A percentile compares a stretch with the other conserved stretches of the same genome.
Evolutionary conservation across 2,888 invertebrate genomes (phyloP).

Genomic region (Mylabris sibirica): DNA sequence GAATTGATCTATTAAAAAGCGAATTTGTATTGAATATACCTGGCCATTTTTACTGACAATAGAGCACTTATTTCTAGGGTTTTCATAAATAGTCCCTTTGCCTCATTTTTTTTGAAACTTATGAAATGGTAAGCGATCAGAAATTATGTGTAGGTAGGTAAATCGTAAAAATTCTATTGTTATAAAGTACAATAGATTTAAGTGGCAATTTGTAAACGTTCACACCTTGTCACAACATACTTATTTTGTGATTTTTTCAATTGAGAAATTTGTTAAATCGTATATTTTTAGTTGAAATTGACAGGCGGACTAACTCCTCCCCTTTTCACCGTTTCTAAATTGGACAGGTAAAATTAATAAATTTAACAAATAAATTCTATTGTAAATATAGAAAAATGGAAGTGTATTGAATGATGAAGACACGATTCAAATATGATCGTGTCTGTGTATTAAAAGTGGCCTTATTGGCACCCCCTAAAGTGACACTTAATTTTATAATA

Average conservation of each 20-base stretch:
- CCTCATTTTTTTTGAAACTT: background rate
- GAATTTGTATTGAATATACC: slow-evolving; percentile 9
- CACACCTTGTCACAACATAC: slow-evolving; percentile 49
- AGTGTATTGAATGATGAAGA: background rate
- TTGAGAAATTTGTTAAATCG: background rate
- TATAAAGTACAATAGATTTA: slow-evolving; percentile 40
- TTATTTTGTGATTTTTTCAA: slow-evolving; percentile 31
- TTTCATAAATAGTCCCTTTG: slow-evolving; percentile 2
- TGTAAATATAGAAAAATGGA: background rate
- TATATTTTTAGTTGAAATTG: slow-evolving; percentile 26
- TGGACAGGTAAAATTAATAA: background rate
- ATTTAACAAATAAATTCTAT: background rate
- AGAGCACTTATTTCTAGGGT: slow-evolving; percentile 1
- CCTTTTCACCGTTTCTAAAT: background rate
- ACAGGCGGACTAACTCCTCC: slow-evolving; percentile 18
- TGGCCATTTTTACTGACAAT: slow-evolving; percentile 1
- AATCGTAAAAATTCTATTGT: slow-evolving; percentile 26
- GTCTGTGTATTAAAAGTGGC: slow-evolving; percentile 50
- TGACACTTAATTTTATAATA: slow-evolving; percentile 56
- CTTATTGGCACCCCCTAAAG: slow-evolving; percentile 56
- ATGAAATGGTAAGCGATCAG: slow-evolving; percentile 23
- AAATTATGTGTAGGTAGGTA: slow-evolving; percentile 24
- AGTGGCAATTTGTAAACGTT: slow-evolving; percentile 50
- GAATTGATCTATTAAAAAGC: slow-evolving; percentile 2
- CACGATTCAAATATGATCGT: background rate